Base-by-base conservation (phyloP, 2,113 vertebrate species). In the Nestor notabilis region DNA sequence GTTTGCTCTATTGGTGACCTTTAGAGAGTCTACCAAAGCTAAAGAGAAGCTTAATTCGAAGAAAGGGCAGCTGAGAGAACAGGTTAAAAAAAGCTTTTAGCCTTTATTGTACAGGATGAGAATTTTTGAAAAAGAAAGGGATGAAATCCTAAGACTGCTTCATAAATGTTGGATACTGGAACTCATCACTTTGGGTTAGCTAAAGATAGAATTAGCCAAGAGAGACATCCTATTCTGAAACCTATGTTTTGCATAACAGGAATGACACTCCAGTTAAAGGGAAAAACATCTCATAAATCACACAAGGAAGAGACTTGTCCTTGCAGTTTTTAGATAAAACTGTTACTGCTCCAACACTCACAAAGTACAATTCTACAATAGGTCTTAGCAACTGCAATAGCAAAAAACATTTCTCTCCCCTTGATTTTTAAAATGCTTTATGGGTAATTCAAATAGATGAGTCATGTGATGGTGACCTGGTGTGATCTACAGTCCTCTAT, bases 41-140 rank as follows among this genome's bases (percentile, higher is more conserved):
- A 95, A 89, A 80, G 93, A 94, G 84, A 90, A 89, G 53, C 91
- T 98, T 98, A 97, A 98, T 98, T 98, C 97, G 96, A 92, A 91
- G 85, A 97, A 98, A 98, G 97, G 97, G 96, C 97, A 98, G 76
- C 79, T 69, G 76, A 94, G 80, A 95, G 91, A 97, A 94, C 16
- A 43, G 44, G 69, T 61, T 61, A 83, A 25, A 66, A 90, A 86
- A 72, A 60, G 94, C 78, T 95, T 96, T 90, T 91, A 95, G 83
- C 70, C 65, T 86, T 95, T 82, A 85, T 87, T 85, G 93, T 95
- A 95, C 72, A 80, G 90, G 76, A 92, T 84, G 91, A 95, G 94
- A 96, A 96, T 96, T 97, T 96, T 75, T 97, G 72, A 96, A 95
- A 96, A 63, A 95, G 55, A 96, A 63, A 95, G 55, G 44, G 46